Conservation (phyloP, 2,113 vertebrate species). For the Ranitomeya variabilis region DNA sequence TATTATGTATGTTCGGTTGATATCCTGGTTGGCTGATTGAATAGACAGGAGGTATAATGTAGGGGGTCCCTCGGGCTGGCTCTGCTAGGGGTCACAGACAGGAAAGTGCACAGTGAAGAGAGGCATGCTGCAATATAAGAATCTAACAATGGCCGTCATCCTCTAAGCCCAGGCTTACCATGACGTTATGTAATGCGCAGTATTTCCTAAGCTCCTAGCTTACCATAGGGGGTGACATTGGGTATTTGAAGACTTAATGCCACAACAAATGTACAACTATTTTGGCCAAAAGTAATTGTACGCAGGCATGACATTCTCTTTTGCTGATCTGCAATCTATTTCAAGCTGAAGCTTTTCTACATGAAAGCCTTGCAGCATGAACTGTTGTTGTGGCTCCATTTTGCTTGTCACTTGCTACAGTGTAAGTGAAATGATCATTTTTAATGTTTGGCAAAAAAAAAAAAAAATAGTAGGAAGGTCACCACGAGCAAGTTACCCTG, state of each 20-base stretch:
- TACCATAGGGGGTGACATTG: background rate
- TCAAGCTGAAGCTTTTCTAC: background rate
- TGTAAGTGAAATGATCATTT: background rate
- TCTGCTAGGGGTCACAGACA: slow-evolving; percentile 36
- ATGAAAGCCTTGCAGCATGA: background rate
- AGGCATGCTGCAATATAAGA: slow-evolving; percentile 15
- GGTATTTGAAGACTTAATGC: background rate
- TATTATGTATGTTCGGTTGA: slow-evolving; percentile 50
- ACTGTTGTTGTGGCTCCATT: background rate
- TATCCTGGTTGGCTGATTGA: slow-evolving; percentile 2
- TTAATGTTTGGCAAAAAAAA: background rate
- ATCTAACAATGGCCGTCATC: background rate
- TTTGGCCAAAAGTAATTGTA: background rate
- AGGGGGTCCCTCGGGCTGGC: slow-evolving; percentile 43
- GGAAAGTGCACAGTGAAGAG: slow-evolving; percentile 23
- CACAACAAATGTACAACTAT: slow-evolving; percentile 9
- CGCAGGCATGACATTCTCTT: background rate
- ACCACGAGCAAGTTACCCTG: background rate
- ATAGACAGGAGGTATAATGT: slow-evolving; percentile 24
- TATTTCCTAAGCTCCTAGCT: slow-evolving; percentile 4
- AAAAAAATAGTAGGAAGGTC: background rate
- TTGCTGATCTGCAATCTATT: background rate
- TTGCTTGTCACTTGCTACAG: slow-evolving; percentile 1
- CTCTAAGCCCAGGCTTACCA: slow-evolving; percentile 12
- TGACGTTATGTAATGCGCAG: background rate